phyloP scores from a whole-genome alignment of 2,113 vertebrate genomes.

The Opisthocomus hoazin region DNA sequence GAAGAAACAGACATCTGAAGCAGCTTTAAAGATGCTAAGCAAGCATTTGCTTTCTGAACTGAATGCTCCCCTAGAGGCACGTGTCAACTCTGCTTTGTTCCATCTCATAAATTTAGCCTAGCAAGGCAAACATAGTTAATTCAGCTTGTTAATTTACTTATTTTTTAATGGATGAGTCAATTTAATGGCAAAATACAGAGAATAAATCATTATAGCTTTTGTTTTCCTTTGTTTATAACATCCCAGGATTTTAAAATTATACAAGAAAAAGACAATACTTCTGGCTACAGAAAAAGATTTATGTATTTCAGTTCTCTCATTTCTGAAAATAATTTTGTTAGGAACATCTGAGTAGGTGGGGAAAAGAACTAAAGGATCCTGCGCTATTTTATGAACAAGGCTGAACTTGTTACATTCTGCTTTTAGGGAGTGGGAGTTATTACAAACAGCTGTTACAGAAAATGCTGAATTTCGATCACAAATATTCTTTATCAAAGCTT shows the following conservation, averaged over 20 bases:
- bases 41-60: constrained; percentile 14
- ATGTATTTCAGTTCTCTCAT: background rate
- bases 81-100: constrained; percentile 44
- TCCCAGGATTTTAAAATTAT: background rate
- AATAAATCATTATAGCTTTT: background rate
- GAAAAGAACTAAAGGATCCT: background rate
- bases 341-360: background rate
- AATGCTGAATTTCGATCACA: background rate
- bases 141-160: constrained; percentile 24
- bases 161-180: background rate
- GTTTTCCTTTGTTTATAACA: background rate
- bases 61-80: constrained; percentile 1
- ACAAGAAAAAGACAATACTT: background rate
- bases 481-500: background rate
- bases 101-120: constrained; percentile 47
- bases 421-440: background rate
- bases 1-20: constrained; percentile 19
- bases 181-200: background rate
- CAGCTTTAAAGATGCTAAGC: constrained; percentile 13
- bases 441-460: background rate
- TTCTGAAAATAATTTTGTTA: background rate
- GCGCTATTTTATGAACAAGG: background rate
- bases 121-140: constrained; percentile 22
- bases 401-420: background rate
- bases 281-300: background rate